Conservation (phyloP, 2,113 vertebrate genomes). For the Aramus guarauna region DNA sequence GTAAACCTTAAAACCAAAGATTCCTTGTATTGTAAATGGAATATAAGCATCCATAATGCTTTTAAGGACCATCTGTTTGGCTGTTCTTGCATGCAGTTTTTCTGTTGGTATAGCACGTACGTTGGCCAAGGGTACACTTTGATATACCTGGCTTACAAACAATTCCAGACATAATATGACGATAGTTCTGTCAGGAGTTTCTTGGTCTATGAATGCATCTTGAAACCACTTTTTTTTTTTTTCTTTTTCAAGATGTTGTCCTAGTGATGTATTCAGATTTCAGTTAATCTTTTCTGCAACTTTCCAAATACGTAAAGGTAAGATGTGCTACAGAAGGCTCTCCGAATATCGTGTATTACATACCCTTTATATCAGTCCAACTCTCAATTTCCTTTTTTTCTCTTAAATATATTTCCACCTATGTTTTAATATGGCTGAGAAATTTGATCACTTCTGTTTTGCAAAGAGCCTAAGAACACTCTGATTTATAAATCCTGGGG, state of each 20-base stretch:
- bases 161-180: background rate
- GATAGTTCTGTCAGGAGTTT: background rate
- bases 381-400: background rate
- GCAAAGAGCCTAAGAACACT: background rate
- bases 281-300: background rate
- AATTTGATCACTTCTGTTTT: background rate
- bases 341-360: background rate
- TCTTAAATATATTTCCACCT: background rate
- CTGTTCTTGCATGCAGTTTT: background rate
- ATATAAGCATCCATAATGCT: background rate
- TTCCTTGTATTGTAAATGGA: background rate
- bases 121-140: background rate
- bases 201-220: background rate
- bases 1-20: background rate
- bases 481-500: background rate
- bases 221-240: background rate
- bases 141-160: background rate
- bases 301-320: background rate
- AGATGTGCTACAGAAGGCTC: background rate
- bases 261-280: background rate
- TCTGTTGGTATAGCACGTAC: background rate
- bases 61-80: background rate
- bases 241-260: background rate
- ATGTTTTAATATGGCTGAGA: background rate
- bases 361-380: background rate